Conservation (phyloP, 2,888 invertebrate genomes). For the Steinernema carpocapsae region DNA sequence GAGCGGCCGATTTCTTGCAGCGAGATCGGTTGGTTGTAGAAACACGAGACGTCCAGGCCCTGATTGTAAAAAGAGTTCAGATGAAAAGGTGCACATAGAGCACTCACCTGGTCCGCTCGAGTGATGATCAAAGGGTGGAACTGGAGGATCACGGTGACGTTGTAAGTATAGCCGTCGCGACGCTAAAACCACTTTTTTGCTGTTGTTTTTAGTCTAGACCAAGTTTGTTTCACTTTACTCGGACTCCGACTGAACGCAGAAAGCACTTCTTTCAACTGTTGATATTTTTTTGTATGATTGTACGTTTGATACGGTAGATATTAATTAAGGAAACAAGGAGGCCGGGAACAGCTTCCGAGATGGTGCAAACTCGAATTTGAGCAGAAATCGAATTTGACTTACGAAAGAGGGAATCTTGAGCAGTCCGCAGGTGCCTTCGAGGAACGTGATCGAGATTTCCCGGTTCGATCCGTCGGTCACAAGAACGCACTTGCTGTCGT, state of each 20-base stretch:
- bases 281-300: no score
- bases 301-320: no score
- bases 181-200: conserved; percentile 43
- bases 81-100: neutral
- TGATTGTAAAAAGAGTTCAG: conserved; percentile 34
- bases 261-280: no score
- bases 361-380: neutral
- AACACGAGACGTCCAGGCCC: conserved; percentile 61
- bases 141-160: conserved; percentile 64
- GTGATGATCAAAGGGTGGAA: conserved; percentile 68
- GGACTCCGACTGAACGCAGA: no score
- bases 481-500: conserved; percentile 57
- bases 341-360: no score
- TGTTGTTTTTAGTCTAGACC: neutral
- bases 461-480: conserved; percentile 53
- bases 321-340: no score
- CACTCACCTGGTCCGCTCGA: conserved; percentile 53
- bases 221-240: no score
- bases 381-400: conserved; percentile 17
- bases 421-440: conserved; percentile 59
- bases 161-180: conserved; percentile 57
- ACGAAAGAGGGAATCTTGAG: conserved; percentile 55
- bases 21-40: conserved; percentile 54
- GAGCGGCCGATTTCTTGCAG: conserved; percentile 53
- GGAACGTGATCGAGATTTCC: conserved; percentile 60